Base-by-base conservation (phyloP, 2,888 invertebrate genomes). In the Trisateles emortualis region DNA sequence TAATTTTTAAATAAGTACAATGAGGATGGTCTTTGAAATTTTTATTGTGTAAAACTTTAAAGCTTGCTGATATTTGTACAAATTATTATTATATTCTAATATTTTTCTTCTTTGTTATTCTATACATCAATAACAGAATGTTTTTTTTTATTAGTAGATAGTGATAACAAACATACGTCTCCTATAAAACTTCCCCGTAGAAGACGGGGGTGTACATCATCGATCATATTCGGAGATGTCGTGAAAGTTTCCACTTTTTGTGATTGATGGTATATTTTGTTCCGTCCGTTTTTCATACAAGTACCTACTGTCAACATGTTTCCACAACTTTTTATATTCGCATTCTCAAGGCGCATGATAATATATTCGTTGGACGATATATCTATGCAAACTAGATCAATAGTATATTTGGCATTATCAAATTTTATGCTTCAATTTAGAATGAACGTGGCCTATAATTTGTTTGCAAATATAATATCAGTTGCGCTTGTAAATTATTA, bases 181-280 rank as follows among this genome's bases (percentile, higher is more conserved):
- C 49, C 17, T 50, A 43, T 41, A 38, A 62, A 68, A 58, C 41
- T 68, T 66, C 45, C 45, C 54, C 53, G 55, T 46, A 33, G 41
- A 38, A 48, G 41, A 60, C 52, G 63, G 62, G 44, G 62, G 44
- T 59, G 59, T 60, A 70, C 68, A 65, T 57, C 77, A 80, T 80
- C 76, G 59, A 80, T 80, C 78, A 71, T 73, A 50, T 68, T 68
- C 61, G 51, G 40, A 57, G 57, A 65, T 65, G 68, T 67, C 69
- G 51, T 47, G 46, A 57, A 59, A 59, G 65, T 68, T 60, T 52
- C 64, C 67, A 63, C 65, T 74, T 71, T 57, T 58, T 64, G 52
- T 78, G 76, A 78, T 77, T 72, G 79, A 79, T 78, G 64, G 56
- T 50, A 56, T 43, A 54, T 52, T 54, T 56, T 54, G 51, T 58